Percentiles rank a stretch among this genome's conserved stretches.
These are phyloP conservation scores for Sceliomorpha sp. DNA, from an alignment of 2,888 invertebrate species.

Conservation along the genomic window DNA sequence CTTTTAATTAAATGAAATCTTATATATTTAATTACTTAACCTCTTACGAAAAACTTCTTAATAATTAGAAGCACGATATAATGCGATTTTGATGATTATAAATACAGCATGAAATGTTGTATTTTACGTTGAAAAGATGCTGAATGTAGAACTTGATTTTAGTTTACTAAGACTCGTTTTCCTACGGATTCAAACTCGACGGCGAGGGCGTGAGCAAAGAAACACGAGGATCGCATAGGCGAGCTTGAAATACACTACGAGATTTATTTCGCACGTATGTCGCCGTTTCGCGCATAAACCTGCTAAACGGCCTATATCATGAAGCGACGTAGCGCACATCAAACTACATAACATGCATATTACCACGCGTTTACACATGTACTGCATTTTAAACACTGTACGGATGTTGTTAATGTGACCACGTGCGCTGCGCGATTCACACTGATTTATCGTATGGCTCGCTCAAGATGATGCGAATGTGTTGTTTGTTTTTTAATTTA, in stretches of 20 bases:
- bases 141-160: too few relatives aligned
- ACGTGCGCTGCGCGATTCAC: conserved; percentile 36
- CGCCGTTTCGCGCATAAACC: conserved; percentile 61
- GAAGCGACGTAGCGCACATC: conserved; percentile 43
- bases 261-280: conserved; percentile 68
- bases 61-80: too few relatives aligned
- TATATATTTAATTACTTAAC: too few relatives aligned
- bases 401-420: conserved; percentile 32
- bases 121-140: too few relatives aligned
- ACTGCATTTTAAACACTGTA: conserved; percentile 36
- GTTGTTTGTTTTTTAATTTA: conserved; percentile 15
- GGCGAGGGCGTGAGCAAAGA: too few relatives aligned
- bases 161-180: too few relatives aligned
- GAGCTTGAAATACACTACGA: conserved; percentile 66
- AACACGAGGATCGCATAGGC: conserved; percentile 39
- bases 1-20: too few relatives aligned
- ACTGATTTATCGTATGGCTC: conserved; percentile 44
- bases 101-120: too few relatives aligned
- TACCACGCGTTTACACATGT: conserved; percentile 54
- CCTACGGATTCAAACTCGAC: too few relatives aligned
- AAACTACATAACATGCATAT: conserved; percentile 34
- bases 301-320: conserved; percentile 60
- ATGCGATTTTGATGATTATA: too few relatives aligned
- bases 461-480: conserved; percentile 23
- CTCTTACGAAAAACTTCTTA: too few relatives aligned